Percentiles rank a stretch among this genome's conserved stretches.
phyloP scores from a whole-genome alignment of 2,113 vertebrate species.

The Hemibagrus wyckioides region DNA sequence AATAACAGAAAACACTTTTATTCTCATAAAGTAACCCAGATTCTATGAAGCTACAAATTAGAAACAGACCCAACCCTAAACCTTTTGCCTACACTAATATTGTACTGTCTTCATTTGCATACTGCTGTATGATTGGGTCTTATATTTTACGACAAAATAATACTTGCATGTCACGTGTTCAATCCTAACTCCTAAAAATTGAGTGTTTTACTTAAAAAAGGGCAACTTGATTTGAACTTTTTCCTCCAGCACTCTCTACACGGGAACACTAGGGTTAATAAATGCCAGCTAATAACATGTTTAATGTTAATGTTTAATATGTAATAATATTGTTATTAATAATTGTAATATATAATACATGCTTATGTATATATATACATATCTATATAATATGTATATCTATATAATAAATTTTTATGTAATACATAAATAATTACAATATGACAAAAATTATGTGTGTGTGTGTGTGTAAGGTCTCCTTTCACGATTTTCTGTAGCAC shows the following conservation, averaged over 20 bases:
- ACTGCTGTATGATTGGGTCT: neutral
- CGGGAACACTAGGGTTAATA: neutral
- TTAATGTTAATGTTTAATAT: neutral
- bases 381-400: no score
- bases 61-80: neutral
- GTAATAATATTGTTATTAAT: no score
- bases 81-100: neutral
- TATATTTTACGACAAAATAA: neutral
- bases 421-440: no score
- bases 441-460: no score
- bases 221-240: neutral
- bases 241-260: neutral
- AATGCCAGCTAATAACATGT: neutral
- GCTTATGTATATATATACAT: no score
- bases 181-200: neutral
- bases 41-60: neutral
- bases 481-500: no score
- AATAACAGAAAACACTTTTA: slow-evolving; percentile 1
- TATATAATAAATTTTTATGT: no score
- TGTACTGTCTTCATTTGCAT: neutral
- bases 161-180: neutral
- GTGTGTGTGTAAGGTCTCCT: no score
- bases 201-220: neutral
- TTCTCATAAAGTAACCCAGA: neutral
- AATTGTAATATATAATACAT: no score